Conservation (phyloP, 30 jellyfish, hydroid and myxozoan species). For the Aurelia aurita region DNA sequence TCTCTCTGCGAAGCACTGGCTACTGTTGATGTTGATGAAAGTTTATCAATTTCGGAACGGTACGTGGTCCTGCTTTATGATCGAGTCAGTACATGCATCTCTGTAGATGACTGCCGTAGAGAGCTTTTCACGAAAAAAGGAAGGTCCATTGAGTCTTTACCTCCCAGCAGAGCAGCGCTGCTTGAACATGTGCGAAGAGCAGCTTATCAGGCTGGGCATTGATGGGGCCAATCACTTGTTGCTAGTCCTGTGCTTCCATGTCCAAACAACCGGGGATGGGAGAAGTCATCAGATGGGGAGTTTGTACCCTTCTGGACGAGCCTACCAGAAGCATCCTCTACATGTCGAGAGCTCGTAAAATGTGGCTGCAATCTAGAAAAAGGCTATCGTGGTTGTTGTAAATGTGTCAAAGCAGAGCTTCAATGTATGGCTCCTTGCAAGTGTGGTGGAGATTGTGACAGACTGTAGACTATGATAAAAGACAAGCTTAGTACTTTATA, state of each 20-base stretch:
- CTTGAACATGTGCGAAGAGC: constrained; percentile 58
- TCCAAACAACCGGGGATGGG: constrained; percentile 48
- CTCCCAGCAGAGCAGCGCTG: constrained; percentile 53
- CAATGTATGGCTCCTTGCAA: no score
- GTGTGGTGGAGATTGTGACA: no score
- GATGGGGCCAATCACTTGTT: constrained; percentile 46
- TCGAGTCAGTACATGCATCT: constrained; percentile 22
- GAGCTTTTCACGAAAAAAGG: constrained; percentile 51
- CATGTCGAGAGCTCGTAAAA: no score
- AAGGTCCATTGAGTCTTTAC: constrained; percentile 30
- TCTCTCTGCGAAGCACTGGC: constrained; percentile 10
- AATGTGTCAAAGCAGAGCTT: no score
- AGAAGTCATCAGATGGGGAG: not conserved
- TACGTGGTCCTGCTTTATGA: constrained; percentile 33
- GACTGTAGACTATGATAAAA: no score
- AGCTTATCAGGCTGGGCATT: constrained; percentile 37
- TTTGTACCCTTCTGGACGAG: no score
- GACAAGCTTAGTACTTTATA: no score
- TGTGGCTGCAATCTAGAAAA: no score
- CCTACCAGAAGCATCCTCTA: no score
- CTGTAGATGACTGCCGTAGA: constrained; percentile 25
- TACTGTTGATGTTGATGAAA: not conserved
- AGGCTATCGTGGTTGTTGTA: no score
- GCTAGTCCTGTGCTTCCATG: constrained; percentile 26
- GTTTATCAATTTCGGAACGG: constrained; percentile 10